phyloP scores from a whole-genome alignment of 35 echinoderm and acorn worm genomes.

The Amphiura filiformis region DNA sequence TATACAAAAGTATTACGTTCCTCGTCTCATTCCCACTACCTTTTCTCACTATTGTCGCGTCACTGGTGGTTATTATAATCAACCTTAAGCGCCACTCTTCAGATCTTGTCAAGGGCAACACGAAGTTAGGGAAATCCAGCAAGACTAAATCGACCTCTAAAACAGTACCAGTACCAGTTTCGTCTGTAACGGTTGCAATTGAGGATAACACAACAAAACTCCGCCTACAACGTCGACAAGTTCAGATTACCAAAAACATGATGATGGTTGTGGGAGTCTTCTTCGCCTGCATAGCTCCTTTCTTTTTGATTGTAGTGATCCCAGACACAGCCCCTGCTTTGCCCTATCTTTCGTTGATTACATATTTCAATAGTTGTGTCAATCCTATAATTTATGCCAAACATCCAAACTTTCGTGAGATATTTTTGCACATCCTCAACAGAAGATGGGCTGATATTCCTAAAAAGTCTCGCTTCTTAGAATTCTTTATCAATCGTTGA shows the following conservation, averaged over 20 bases:
- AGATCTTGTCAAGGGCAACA: neutral
- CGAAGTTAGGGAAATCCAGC: no score
- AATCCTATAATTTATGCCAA: conserved; percentile 2
- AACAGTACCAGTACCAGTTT: no score
- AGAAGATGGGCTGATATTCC: neutral
- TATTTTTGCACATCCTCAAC: neutral
- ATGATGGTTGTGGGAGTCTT: neutral
- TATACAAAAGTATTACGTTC: neutral
- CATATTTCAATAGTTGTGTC: neutral
- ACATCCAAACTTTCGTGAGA: neutral
- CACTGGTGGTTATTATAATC: neutral
- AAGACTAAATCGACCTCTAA: no score
- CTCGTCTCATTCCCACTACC: neutral
- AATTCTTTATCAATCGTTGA: no score
- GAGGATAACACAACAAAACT: neutral
- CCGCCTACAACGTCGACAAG: neutral
- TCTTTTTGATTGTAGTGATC: neutral
- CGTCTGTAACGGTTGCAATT: neutral
- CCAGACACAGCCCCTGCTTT: neutral
- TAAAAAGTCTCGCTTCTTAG: neutral
- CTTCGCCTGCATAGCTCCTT: neutral
- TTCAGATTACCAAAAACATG: neutral
- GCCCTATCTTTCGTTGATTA: neutral
- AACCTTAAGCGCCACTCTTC: neutral
- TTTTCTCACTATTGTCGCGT: neutral